Evolutionary conservation across 2,797 vertebrate species (phyloP), one percentile per base, ranked within the genome.

Genomic region (Falco concolor): DNA sequence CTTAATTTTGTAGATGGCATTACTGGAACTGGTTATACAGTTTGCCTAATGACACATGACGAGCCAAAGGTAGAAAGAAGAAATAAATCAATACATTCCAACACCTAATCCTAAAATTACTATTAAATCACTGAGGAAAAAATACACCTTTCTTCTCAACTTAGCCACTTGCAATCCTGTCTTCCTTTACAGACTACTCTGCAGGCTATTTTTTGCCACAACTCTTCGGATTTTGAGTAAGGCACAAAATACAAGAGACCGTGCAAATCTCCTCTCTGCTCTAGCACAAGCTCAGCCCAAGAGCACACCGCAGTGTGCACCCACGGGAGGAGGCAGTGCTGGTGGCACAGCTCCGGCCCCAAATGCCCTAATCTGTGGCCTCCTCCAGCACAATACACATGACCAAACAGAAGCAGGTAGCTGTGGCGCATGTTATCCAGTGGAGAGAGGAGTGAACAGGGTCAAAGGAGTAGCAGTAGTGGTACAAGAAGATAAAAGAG

Each of bases 1-100:
- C 38, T 90, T 78, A 27, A 44, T 79, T 67, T 45, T 89, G 54
- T 88, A 97, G 92, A 86, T 79, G 83, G 67, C 47, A 59, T 68
- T 61, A 25, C 42, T 59, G 47, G 57, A 93, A 28, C 49, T 24
- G 61, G 73, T 50, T 59, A 88, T 73, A 65, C 77, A 81, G 44
- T 65, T 52, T 90, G 80, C 83, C 76, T 90, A 91, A 95, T 40
- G 74, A 61, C 74, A 96, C n/a, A 4, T 5, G 54, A 53, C 2
- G 1, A 84, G 27, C 10, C 59, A 84, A 65, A 84, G 74, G 54
- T 22, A 92, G 59, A 79, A 72, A 85, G 40, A 87, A 74, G 42
- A 73, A 84, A 91, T 40, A 47, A 92, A 90, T 38, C 59, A 61
- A 79, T 27, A 36, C 19, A 81, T 52, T 32, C n/a, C 47, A 87